These are phyloP conservation scores for Hyposoter dolosus DNA, from an alignment of 2,888 invertebrate species.

Conservation along the genomic window DNA sequence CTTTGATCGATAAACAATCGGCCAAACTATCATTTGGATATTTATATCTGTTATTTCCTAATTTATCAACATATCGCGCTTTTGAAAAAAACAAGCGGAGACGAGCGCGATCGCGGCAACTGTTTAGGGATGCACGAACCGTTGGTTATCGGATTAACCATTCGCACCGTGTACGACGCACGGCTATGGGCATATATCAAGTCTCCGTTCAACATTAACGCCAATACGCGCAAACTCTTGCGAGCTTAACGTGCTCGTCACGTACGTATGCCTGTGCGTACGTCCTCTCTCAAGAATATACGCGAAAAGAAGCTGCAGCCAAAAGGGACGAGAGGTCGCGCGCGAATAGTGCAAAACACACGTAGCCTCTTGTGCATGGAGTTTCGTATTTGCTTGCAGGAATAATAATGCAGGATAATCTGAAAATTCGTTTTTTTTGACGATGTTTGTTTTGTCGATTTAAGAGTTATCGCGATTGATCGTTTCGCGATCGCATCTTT, in stretches of 20 bases:
- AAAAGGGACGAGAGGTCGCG: slow-evolving; percentile 32
- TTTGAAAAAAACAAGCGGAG: background rate
- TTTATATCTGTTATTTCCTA: background rate
- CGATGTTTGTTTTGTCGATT: background rate
- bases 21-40: background rate
- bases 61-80: background rate
- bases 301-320: slow-evolving; percentile 40
- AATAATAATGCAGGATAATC: slow-evolving; percentile 34
- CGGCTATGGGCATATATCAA: slow-evolving; percentile 25
- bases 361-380: slow-evolving; percentile 23
- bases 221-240: slow-evolving; percentile 77
- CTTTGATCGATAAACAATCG: background rate
- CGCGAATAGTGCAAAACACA: slow-evolving; percentile 19
- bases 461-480: background rate
- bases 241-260: slow-evolving; percentile 68
- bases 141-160: slow-evolving; percentile 80
- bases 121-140: slow-evolving; percentile 78
- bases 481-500: background rate
- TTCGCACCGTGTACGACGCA: slow-evolving; percentile 79
- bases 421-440: background rate
- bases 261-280: slow-evolving; percentile 47
- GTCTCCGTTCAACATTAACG: slow-evolving; percentile 65
- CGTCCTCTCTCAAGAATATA: slow-evolving; percentile 6
- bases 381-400: slow-evolving; percentile 27
- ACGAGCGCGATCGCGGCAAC: slow-evolving; percentile 42